These are phyloP conservation scores for Sminthurinus aureus DNA, from an alignment of 2,888 invertebrate species.

Conservation along the genomic window DNA sequence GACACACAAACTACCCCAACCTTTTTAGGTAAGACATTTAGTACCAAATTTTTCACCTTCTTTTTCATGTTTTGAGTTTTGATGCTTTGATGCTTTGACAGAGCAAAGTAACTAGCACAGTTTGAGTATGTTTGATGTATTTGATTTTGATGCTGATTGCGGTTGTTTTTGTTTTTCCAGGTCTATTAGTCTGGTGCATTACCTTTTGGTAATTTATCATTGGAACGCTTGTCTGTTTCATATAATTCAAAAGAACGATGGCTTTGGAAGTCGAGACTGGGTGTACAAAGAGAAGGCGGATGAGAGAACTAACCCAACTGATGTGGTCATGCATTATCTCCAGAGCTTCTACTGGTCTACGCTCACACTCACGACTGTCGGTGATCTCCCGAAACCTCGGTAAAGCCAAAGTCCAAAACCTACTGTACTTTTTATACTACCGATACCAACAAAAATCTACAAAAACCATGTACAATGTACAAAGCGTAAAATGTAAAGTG, in stretches of 20 bases:
- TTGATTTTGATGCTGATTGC: neutral
- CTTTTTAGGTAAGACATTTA: conserved; percentile 73
- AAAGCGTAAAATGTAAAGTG: no score
- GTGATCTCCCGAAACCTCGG: neutral
- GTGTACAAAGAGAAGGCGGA: conserved; percentile 73
- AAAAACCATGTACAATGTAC: no score
- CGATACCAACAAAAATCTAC: no score
- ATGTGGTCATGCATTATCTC: conserved; percentile 92
- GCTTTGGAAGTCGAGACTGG: conserved; percentile 93
- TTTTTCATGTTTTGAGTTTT: no score
- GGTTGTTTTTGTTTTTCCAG: conserved; percentile 61
- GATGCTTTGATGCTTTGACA: no score
- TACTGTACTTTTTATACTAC: no score
- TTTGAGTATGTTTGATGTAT: no score
- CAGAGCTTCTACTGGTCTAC: conserved; percentile 99
- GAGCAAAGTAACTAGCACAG: no score
- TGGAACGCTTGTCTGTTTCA: conserved; percentile 99
- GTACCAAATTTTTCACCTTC: no score
- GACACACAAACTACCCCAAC: conserved; percentile 99
- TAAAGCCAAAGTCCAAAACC: no score
- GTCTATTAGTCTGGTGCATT: conserved; percentile 91
- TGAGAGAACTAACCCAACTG: conserved; percentile 72
- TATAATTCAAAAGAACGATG: conserved; percentile 94
- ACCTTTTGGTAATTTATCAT: conserved; percentile 97
- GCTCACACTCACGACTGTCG: conserved; percentile 72